These are phyloP conservation scores for Cyanistes caeruleus DNA, from an alignment of 2,113 vertebrate genomes.

Conservation along the genomic window DNA sequence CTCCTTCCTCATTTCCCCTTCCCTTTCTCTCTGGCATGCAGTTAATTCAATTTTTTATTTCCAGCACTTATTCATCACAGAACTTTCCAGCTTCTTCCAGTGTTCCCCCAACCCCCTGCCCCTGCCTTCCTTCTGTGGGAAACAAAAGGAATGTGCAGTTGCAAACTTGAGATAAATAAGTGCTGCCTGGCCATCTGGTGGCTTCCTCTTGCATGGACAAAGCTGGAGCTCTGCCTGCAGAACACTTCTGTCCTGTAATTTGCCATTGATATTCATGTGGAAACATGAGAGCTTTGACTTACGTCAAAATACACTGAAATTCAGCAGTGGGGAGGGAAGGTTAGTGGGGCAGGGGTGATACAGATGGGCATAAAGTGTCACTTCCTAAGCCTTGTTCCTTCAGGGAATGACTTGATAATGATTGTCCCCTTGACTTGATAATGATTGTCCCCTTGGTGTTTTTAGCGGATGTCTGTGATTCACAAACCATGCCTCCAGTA, in stretches of 20 bases:
- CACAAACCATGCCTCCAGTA: neutral
- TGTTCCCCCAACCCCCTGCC: accelerated
- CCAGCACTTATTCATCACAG: neutral
- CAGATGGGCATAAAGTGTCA: neutral
- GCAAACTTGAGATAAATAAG: neutral
- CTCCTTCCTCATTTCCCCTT: neutral
- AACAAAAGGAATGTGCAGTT: neutral
- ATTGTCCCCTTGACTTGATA: neutral
- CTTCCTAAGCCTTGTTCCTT: neutral
- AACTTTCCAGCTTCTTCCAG: neutral
- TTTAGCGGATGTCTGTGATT: neutral
- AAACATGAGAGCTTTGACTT: neutral
- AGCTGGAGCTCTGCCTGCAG: neutral
- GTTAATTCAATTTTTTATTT: neutral
- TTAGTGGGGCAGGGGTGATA: neutral
- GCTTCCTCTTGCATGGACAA: neutral
- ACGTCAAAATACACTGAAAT: neutral
- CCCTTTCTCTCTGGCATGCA: neutral
- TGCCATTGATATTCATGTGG: neutral
- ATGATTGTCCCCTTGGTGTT: neutral
- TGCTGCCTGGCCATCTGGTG: neutral
- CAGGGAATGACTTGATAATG: neutral
- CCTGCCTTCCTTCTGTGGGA: neutral
- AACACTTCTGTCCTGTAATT: neutral
- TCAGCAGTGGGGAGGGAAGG: neutral